Evolutionary conservation across 2,113 vertebrate species (phyloP).

Genomic region (Nycticebus coucang): DNA sequence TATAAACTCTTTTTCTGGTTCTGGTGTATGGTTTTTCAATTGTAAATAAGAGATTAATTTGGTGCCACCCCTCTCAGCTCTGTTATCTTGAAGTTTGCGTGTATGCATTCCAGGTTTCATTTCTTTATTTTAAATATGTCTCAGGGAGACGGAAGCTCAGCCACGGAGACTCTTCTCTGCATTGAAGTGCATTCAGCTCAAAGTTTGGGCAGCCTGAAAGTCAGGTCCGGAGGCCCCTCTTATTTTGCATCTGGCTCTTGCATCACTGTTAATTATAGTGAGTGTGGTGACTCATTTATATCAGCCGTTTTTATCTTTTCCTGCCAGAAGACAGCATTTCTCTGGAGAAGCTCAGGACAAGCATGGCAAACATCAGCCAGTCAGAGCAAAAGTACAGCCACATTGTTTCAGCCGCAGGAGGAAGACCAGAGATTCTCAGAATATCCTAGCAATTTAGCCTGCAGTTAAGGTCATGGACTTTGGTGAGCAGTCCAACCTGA

Average conservation of each 20-base stretch:
- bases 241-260: constrained; percentile 84
- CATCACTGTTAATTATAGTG: constrained; percentile 85
- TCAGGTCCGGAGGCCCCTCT: constrained; percentile 77
- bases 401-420: constrained; percentile 50
- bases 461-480: background rate
- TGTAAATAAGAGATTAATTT: constrained; percentile 28
- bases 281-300: constrained; percentile 85
- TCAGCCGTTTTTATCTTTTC: constrained; percentile 86
- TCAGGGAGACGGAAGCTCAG: constrained; percentile 34
- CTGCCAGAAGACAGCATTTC: constrained; percentile 85
- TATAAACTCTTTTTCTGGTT: background rate
- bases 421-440: constrained; percentile 63
- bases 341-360: constrained; percentile 87
- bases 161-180: constrained; percentile 66
- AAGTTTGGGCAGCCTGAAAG: constrained; percentile 78
- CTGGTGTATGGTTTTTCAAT: constrained; percentile 6
- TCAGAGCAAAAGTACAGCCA: constrained; percentile 77
- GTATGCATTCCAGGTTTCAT: background rate
- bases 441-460: background rate
- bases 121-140: background rate
- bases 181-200: constrained; percentile 69
- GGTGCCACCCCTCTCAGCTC: background rate
- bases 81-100: background rate
- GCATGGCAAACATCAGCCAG: constrained; percentile 80
- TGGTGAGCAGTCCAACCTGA: background rate